These are phyloP conservation scores for Volucella bombylans DNA, from an alignment of 2,888 invertebrate genomes.

Conservation along the genomic window DNA sequence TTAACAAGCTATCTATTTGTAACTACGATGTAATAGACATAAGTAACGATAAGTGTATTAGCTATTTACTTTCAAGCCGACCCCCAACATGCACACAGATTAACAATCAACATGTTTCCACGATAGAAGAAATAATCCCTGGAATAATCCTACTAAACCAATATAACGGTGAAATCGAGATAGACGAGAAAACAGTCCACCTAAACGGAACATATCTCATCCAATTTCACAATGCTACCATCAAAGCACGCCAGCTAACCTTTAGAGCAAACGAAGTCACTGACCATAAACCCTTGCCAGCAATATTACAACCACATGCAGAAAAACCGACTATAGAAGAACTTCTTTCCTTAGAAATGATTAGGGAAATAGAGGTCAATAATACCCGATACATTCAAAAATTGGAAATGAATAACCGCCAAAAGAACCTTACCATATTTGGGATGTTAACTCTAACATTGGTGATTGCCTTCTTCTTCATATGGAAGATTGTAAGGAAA, in stretches of 20 bases:
- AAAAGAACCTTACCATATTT: background rate
- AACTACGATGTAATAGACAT: conserved; percentile 36
- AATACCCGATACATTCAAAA: background rate
- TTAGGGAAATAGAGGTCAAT: background rate
- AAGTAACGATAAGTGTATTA: conserved; percentile 10
- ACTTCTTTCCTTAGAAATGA: background rate
- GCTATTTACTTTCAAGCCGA: conserved; percentile 1
- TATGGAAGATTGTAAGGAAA: too few species aligned
- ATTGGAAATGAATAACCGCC: background rate
- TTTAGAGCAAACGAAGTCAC: background rate
- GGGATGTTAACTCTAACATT: background rate
- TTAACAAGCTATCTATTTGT: conserved; percentile 42
- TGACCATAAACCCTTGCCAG: background rate
- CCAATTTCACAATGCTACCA: background rate
- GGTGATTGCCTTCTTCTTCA: too few species aligned
- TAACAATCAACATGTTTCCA: conserved; percentile 26
- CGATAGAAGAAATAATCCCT: too few species aligned
- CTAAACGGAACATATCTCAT: background rate
- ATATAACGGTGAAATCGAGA: background rate
- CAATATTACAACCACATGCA: background rate
- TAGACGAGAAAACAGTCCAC: conserved; percentile 3
- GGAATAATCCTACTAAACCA: background rate
- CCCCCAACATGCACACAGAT: background rate
- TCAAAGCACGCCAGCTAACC: background rate
- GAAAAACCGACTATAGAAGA: background rate